phyloP scores from a whole-genome alignment of 2,797 vertebrate genomes.

The Thamnophis elegans region DNA sequence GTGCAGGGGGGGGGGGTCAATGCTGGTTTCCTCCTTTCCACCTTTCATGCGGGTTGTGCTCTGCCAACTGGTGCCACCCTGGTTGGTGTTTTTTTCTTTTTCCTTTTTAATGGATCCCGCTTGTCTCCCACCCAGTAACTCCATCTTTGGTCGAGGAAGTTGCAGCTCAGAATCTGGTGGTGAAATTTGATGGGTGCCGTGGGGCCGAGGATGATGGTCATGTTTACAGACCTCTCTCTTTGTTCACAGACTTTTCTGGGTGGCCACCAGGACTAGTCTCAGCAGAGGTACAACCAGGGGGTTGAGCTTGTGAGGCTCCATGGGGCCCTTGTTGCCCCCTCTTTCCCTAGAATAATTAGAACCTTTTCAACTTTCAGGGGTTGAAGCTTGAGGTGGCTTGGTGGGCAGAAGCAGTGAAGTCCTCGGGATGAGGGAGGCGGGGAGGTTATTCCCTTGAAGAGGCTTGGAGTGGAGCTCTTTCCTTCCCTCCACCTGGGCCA shows the following conservation, averaged over 20 bases:
- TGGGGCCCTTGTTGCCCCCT: background rate
- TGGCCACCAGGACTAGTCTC: background rate
- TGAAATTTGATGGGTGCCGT: background rate
- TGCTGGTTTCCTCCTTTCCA: background rate
- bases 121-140: background rate
- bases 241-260: too few relatives aligned
- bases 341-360: background rate
- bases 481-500: slow-evolving; percentile 42
- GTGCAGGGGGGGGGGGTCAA: background rate
- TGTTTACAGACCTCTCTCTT: too few relatives aligned
- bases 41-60: background rate
- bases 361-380: background rate
- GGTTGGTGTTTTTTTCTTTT: background rate
- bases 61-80: background rate
- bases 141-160: background rate
- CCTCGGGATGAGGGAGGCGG: background rate
- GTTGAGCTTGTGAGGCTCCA: background rate
- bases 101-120: background rate
- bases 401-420: background rate
- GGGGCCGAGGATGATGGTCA: background rate
- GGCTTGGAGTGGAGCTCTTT: slow-evolving; percentile 2
- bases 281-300: too few relatives aligned
- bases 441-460: slow-evolving; percentile 45
- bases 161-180: background rate
- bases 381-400: slow-evolving; percentile 38